Evolutionary conservation across 2,113 vertebrate genomes (phyloP).

Genomic region (Lophochroa leadbeateri): DNA sequence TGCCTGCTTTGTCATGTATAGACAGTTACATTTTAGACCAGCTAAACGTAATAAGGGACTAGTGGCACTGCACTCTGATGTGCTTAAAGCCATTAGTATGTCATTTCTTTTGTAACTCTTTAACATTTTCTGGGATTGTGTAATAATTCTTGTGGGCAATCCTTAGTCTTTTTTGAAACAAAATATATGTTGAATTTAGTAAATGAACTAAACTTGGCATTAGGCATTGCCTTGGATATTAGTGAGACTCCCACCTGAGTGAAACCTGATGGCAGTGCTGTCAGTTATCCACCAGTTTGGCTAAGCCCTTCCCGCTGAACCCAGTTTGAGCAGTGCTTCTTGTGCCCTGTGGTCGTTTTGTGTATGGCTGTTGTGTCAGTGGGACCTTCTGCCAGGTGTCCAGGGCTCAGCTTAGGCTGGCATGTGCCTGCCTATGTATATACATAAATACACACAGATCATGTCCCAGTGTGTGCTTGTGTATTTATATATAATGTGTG

Average conservation of each 20-base stretch:
- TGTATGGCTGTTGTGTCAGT: background rate
- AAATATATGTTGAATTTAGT: background rate
- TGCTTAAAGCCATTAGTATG: background rate
- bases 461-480: background rate
- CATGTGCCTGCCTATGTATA: no score
- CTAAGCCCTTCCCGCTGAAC: background rate
- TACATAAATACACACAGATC: background rate
- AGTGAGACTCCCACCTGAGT: background rate
- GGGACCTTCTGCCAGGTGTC: background rate
- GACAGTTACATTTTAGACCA: background rate
- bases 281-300: background rate
- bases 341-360: fast-evolving
- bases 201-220: background rate
- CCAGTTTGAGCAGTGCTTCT: background rate
- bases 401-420: background rate
- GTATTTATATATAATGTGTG: fast-evolving
- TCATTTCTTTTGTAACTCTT: background rate
- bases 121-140: background rate
- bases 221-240: fast-evolving
- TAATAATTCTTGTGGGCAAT: background rate
- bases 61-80: background rate
- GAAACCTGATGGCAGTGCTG: background rate
- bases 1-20: background rate
- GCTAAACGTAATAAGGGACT: background rate
- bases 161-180: background rate